A percentile compares a stretch with the other conserved stretches of the same genome.
phyloP scores from a whole-genome alignment of 2,113 vertebrate genomes.

The Mormyrus lacerda region DNA sequence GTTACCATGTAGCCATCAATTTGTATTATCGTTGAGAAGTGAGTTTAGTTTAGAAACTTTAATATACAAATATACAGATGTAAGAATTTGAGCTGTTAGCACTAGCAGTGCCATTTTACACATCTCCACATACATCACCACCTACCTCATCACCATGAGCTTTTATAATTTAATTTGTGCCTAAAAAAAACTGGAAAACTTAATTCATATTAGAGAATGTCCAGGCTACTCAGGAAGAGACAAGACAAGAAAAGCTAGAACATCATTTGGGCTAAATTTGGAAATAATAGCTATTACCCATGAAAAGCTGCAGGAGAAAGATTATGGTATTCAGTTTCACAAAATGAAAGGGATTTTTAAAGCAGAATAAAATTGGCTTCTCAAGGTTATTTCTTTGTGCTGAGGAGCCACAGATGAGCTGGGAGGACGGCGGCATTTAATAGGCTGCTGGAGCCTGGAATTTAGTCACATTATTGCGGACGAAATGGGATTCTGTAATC shows the following conservation, averaged over 20 bases:
- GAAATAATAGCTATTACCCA: conserved; percentile 38
- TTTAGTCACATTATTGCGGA: conserved; percentile 7
- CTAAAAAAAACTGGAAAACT: conserved; percentile 33
- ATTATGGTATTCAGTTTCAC: conserved; percentile 32
- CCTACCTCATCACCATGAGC: neutral
- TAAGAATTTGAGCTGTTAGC: neutral
- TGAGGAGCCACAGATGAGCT: conserved; percentile 30
- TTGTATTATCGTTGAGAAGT: neutral
- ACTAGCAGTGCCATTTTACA: neutral
- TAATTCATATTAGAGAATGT: conserved; percentile 33
- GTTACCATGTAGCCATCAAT: neutral
- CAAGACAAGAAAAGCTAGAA: conserved; percentile 30
- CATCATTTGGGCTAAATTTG: conserved; percentile 40
- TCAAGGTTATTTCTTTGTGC: conserved; percentile 46
- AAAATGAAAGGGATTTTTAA: conserved; percentile 37
- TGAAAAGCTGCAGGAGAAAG: conserved; percentile 33
- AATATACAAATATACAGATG: neutral
- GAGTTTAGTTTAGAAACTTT: conserved; percentile 22
- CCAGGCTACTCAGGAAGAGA: conserved; percentile 31
- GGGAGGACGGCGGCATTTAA: conserved; percentile 6
- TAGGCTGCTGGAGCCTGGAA: neutral
- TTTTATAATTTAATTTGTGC: conserved; percentile 6
- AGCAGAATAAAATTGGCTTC: conserved; percentile 41
- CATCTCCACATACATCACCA: neutral
- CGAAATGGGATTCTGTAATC: conserved; percentile 19